phyloP scores from a whole-genome alignment of 2,888 invertebrate genomes.

The Gerris lacustris region DNA sequence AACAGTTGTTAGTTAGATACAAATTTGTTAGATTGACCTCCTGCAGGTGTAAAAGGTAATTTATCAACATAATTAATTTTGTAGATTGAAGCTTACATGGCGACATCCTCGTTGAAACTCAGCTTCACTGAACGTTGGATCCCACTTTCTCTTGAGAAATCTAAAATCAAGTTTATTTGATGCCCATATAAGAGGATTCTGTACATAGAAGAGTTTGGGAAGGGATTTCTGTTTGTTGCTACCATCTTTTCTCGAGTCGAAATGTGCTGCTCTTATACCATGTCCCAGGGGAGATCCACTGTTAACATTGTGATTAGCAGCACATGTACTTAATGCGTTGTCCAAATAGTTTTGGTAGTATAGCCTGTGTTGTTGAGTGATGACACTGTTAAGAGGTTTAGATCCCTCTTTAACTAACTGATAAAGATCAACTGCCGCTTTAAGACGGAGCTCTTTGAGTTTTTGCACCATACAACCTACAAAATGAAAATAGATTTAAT shows the following conservation, averaged over 20 bases:
- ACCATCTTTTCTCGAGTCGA: background rate
- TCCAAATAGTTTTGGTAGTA: background rate
- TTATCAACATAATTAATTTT: too few relatives aligned
- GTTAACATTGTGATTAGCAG: background rate
- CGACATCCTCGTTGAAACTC: conserved; percentile 25
- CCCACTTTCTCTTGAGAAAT: conserved; percentile 21
- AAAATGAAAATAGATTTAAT: background rate
- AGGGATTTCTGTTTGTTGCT: conserved; percentile 15
- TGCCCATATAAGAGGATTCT: conserved; percentile 26
- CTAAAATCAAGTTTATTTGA: conserved; percentile 26
- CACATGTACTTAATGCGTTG: background rate
- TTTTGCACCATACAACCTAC: background rate
- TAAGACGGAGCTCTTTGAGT: background rate
- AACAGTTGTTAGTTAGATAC: too few relatives aligned
- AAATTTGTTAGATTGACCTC: too few relatives aligned
- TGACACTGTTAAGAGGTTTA: background rate
- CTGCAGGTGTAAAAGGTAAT: too few relatives aligned
- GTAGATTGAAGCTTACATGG: conserved; percentile 17
- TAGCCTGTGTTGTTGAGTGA: background rate
- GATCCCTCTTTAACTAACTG: background rate
- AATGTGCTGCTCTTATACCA: background rate
- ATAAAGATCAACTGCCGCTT: background rate
- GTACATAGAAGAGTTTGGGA: conserved; percentile 24
- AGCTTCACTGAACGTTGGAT: conserved; percentile 24
- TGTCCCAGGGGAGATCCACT: background rate